Conservation (phyloP, 2,888 invertebrate genomes). For the Lasioglossum malachurum region DNA sequence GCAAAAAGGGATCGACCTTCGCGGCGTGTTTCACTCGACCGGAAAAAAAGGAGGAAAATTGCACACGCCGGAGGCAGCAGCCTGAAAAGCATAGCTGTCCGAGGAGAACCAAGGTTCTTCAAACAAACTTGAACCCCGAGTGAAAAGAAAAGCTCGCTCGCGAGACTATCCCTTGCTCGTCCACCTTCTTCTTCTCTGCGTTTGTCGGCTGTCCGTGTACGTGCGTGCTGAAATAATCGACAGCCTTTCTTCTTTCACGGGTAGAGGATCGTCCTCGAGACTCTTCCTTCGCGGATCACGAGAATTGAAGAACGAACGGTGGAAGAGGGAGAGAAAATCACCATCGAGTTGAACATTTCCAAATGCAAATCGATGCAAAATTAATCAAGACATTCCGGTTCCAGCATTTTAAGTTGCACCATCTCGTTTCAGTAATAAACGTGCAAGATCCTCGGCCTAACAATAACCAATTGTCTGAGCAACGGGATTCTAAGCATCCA, state of each 20-base stretch:
- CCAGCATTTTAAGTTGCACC: no score
- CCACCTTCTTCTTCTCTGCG: slow-evolving; percentile 31
- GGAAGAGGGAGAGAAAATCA: background rate
- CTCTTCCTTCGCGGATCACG: slow-evolving; percentile 36
- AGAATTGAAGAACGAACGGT: background rate
- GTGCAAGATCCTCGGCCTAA: background rate
- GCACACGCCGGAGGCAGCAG: background rate
- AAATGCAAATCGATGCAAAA: background rate
- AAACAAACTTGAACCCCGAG: slow-evolving; percentile 57
- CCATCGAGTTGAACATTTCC: background rate
- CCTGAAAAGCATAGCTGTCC: slow-evolving; percentile 30
- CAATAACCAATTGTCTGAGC: background rate
- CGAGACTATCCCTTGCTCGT: slow-evolving; percentile 1
- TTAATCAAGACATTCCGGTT: background rate
- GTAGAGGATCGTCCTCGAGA: slow-evolving; percentile 62
- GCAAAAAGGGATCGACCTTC: background rate
- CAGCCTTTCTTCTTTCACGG: slow-evolving; percentile 37
- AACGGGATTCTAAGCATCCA: background rate
- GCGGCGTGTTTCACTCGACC: background rate
- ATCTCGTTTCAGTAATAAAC: background rate
- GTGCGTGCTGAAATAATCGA: slow-evolving; percentile 62
- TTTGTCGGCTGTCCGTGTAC: slow-evolving; percentile 26
- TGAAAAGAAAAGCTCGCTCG: slow-evolving; percentile 43
- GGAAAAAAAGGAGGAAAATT: background rate
- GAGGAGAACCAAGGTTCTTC: slow-evolving; percentile 52